Conservation (phyloP, 2,113 vertebrate genomes). For the Dipodomys stephensi region DNA sequence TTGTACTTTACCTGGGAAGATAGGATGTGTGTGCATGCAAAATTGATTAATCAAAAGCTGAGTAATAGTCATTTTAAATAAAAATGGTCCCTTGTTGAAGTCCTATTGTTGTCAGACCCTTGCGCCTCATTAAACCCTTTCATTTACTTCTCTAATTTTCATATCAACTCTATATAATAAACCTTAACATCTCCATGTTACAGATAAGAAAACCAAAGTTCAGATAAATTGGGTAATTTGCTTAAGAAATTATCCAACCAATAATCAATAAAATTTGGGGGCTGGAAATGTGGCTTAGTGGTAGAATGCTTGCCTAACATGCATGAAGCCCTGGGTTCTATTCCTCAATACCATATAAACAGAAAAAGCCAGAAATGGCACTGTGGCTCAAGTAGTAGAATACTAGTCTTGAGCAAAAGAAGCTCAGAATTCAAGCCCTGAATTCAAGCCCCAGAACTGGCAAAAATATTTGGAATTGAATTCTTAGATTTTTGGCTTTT, state of each 20-base stretch:
- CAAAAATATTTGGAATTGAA: background rate
- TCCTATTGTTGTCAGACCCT: background rate
- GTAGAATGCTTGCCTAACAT: no score
- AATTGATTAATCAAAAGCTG: background rate
- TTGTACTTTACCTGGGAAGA: background rate
- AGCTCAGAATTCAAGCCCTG: no score
- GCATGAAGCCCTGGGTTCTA: no score
- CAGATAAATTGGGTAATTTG: background rate
- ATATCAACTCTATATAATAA: background rate
- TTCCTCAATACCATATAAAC: no score
- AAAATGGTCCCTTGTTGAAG: background rate
- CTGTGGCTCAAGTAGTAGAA: no score
- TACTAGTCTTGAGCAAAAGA: no score
- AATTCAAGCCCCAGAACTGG: no score
- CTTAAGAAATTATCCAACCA: background rate
- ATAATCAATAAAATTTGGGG: background rate
- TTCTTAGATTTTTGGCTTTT: background rate
- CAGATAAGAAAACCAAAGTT: background rate
- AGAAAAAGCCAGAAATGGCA: no score
- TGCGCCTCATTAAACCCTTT: background rate
- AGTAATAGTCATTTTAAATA: background rate
- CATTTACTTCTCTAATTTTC: constrained; percentile 14
- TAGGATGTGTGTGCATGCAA: background rate
- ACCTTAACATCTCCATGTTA: background rate
- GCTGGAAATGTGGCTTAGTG: no score